A percentile compares a stretch with the other conserved stretches of the same genome.
phyloP scores from a whole-genome alignment of 2,113 vertebrate genomes.

The Burhinus oedicnemus region DNA sequence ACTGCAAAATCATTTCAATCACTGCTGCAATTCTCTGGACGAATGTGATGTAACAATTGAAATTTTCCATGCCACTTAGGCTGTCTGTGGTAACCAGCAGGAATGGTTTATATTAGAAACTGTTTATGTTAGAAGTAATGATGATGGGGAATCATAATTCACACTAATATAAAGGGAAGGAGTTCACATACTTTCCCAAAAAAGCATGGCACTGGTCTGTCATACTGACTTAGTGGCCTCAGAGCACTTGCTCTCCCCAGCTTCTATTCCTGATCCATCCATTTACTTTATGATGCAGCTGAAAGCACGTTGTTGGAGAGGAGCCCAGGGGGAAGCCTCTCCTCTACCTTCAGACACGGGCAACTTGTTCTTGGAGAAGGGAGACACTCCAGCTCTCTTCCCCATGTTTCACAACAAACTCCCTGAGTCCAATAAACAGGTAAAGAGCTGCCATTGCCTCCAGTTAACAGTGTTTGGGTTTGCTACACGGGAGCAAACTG shows the following conservation, averaged over 20 bases:
- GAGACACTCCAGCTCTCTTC: not conserved
- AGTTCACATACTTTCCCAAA: not conserved
- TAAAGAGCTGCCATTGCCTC: not conserved
- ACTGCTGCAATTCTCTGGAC: not conserved
- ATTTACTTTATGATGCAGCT: not conserved
- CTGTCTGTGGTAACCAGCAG: not conserved
- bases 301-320: rapidly evolving
- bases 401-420: not conserved
- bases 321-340: not conserved
- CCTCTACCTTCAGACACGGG: not conserved
- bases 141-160: slow-evolving; percentile 17
- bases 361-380: not conserved
- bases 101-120: slow-evolving; percentile 44
- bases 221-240: not conserved
- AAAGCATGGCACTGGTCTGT: not conserved
- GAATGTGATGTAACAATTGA: not conserved
- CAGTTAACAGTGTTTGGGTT: not conserved
- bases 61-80: not conserved
- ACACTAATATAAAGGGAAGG: not conserved
- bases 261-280: not conserved
- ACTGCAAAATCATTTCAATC: not conserved
- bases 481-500: not conserved
- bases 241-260: not conserved
- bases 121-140: slow-evolving; percentile 35
- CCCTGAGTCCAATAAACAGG: no score